These are phyloP conservation scores for Apodemia mormo DNA, from an alignment of 2,888 invertebrate genomes.

Conservation along the genomic window DNA sequence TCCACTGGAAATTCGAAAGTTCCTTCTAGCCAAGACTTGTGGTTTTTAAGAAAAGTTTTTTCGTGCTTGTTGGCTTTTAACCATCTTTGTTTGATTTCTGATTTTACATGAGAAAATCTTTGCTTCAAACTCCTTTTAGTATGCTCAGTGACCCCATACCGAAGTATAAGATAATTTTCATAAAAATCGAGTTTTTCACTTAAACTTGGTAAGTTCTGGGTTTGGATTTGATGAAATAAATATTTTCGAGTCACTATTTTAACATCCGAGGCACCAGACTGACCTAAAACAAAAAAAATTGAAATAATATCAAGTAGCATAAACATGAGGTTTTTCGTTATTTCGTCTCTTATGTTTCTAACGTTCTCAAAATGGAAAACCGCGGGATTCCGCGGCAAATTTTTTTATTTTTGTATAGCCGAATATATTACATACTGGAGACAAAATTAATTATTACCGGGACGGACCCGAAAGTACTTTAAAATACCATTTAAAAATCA, in stretches of 20 bases:
- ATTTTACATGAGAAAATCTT: constrained; percentile 29
- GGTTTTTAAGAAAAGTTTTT: constrained; percentile 28
- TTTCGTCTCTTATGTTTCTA: background rate
- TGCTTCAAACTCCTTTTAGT: constrained; percentile 24
- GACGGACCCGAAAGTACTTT: constrained; percentile 3
- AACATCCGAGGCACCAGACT: background rate
- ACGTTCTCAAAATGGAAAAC: background rate
- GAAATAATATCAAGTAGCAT: constrained; percentile 1
- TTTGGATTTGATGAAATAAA: constrained; percentile 3
- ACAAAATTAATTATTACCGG: background rate
- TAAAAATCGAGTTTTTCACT: constrained; percentile 32
- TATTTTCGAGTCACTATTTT: constrained; percentile 6
- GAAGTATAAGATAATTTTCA: constrained; percentile 23
- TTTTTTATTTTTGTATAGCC: background rate
- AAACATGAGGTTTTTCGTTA: background rate
- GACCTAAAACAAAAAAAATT: constrained; percentile 6
- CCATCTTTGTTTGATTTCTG: constrained; percentile 28
- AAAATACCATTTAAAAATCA: background rate
- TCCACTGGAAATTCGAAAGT: constrained; percentile 29
- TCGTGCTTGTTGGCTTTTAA: constrained; percentile 22
- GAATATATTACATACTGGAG: constrained; percentile 5
- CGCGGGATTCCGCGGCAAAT: background rate
- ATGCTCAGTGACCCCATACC: constrained; percentile 23
- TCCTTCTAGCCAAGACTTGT: constrained; percentile 29
- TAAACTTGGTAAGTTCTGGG: constrained; percentile 30